Base-by-base conservation (phyloP, 1,140 invertebrate species). In the Piezodorus guildinii region DNA sequence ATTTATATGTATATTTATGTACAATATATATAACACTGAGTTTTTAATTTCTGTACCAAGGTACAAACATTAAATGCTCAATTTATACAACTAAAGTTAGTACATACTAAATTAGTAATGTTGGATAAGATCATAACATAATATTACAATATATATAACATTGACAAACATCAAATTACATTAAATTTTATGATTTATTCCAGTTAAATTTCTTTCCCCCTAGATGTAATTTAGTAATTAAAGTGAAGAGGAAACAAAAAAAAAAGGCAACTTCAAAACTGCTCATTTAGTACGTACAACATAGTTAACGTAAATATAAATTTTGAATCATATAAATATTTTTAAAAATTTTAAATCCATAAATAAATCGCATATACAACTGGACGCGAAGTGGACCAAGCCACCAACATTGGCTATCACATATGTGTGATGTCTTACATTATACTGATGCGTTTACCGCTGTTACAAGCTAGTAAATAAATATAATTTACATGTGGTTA, bases 91-190 rank as follows among this genome's bases (percentile, higher is more conserved):
- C 39, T 52, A 51, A 62, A 62, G 62, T 62, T 62, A 62, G 46
- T 62, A 62, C 62, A 54, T 62, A 62, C 62, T 62, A 62, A 62
- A 62, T 62, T 62, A 62, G 62, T 62, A 52, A 62, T 51, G 49
- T 30, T 52, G 46, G 34, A 27, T 51, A 61, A 62, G 62, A 52
- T 62, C 49, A 54, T 60, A 60, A 60, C 58, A 54, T 62, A 62
- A 62, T 39, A 62, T 62, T 52, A 62, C 43, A 27, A 44, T 19
- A 52, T 62, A 17, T 62, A 49, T 62, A 62, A 62, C 62, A 62
- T 44, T 62, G 62, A 62, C 62, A 52, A 51, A 62, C 46, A 62
- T 62, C 45, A 54, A 62, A 52, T 62, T 52, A 21, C 21, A 62
- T 52, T 27, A 34, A 25, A 34, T 16, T 39, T 60, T 17, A n/a